Evolutionary conservation across 2,113 vertebrate species (phyloP).

Genomic region (Gymnobelideus leadbeateri): DNA sequence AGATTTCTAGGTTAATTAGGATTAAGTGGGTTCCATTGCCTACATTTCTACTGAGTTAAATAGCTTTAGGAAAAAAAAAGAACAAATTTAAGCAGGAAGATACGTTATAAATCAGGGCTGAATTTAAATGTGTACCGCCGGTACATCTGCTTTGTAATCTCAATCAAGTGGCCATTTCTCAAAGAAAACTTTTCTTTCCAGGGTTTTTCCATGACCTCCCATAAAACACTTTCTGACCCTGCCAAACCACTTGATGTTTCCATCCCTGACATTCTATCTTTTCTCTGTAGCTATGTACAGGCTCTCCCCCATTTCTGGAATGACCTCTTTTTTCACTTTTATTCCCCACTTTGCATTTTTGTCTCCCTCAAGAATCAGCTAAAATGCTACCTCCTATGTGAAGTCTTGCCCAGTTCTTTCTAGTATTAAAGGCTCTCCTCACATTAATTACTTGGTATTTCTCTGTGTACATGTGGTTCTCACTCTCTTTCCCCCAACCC

Average conservation of each 20-base stretch:
- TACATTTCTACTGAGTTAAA: background rate
- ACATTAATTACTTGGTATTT: background rate
- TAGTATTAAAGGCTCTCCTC: background rate
- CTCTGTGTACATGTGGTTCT: background rate
- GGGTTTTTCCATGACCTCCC: background rate
- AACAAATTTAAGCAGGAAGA: background rate
- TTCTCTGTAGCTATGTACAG: background rate
- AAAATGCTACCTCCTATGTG: background rate
- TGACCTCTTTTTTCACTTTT: background rate
- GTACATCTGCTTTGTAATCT: background rate
- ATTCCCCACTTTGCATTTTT: background rate
- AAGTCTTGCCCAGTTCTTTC: background rate
- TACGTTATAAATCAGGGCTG: background rate
- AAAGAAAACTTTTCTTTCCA: background rate
- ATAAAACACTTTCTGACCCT: background rate
- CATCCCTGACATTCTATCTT: background rate
- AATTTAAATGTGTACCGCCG: background rate
- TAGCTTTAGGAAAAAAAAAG: conserved; percentile 9
- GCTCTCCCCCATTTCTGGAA: background rate
- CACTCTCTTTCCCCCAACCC: background rate
- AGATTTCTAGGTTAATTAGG: conserved; percentile 18
- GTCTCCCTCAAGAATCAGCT: background rate
- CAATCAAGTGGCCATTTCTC: conserved; percentile 3
- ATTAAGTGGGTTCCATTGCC: background rate
- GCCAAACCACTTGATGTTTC: background rate